Evolutionary conservation across 2,113 vertebrate genomes (phyloP), one percentile per base, ranked within the genome.

Genomic region (Asarcornis scutulata): DNA sequence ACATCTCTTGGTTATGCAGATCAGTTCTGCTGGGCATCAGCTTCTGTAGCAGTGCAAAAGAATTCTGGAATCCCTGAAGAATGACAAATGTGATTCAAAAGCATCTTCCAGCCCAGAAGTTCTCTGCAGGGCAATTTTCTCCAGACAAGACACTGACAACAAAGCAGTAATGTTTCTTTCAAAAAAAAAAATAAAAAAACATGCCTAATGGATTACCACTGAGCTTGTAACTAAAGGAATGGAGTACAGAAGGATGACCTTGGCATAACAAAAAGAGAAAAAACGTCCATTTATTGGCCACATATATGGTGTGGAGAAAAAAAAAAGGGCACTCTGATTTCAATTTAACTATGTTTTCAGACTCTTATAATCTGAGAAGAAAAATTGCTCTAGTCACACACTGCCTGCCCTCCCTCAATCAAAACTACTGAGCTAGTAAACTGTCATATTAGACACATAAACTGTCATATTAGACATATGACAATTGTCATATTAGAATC

Each of bases 131-230:
- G 73, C 53, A 80, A 55, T 64, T 59, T 81, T 93, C 50, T 89
- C 62, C 76, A 73, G 77, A 82, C 58, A 84, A 93, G 74, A 78
- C 7, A 16, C 73, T 88, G 80, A 79, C 25, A 87, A 44, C 31
- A 84, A 95, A 79, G 74, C 67, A 95, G 62, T 38, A 66, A 46
- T 44, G 40, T 73, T 82, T 80, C 48, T 84, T 91, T 69, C n/a
- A 78, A 58, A 38, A 36, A 0, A 5, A 48, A 44, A 44, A 44
- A 17, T 8, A 46, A 46, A 46, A 46, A 46, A 18, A 80, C 82
- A 83, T 50, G 74, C 21, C 58, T 79, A 87, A 91, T 62, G n/a
- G 62, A 27, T 95, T 91, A 73, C 66, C 73, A 42, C 34, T 78
- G 78, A 77, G 67, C 52, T 85, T 86, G 78, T 75, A 79, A 79